Percentiles rank a stretch among this genome's conserved stretches.
Conservation (phyloP, 2,888 invertebrate species). For the Tiliacea aurago region DNA sequence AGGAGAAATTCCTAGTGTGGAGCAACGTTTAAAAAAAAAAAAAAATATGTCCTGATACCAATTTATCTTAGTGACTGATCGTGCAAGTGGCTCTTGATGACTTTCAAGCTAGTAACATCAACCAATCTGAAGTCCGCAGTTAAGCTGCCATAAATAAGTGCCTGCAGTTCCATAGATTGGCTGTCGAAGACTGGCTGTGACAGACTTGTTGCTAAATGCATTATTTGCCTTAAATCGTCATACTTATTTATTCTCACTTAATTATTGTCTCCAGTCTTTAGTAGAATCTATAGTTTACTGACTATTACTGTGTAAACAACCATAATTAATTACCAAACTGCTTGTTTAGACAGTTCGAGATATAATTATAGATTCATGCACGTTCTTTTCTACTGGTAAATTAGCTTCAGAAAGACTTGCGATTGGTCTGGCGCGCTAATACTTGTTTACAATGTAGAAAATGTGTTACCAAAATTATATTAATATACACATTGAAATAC, state of each 20-base stretch:
- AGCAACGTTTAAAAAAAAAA: too few relatives aligned
- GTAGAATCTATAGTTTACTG: background rate
- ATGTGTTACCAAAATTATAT: slow-evolving; percentile 13
- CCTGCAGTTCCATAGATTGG: slow-evolving; percentile 26
- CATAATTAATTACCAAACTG: background rate
- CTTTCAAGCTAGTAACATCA: slow-evolving; percentile 15
- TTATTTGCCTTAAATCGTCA: background rate
- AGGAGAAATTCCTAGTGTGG: too few relatives aligned
- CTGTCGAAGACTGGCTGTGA: slow-evolving; percentile 2
- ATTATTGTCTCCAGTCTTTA: background rate
- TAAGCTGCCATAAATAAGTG: slow-evolving; percentile 53
- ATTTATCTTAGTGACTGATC: background rate
- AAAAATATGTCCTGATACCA: too few relatives aligned
- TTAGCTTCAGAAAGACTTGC: background rate
- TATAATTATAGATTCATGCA: fast-evolving
- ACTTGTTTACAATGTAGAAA: background rate
- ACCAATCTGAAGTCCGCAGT: slow-evolving; percentile 39
- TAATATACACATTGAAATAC: slow-evolving; percentile 13
- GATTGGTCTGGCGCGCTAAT: background rate
- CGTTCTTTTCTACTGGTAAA: background rate
- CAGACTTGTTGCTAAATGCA: background rate
- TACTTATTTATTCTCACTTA: slow-evolving; percentile 2
- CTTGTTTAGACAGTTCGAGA: background rate
- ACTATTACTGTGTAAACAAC: too few relatives aligned
- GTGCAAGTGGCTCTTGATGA: background rate